These are phyloP conservation scores for Sterrhoptilus dennistouni DNA, from an alignment of 2,113 vertebrate genomes.

Conservation along the genomic window DNA sequence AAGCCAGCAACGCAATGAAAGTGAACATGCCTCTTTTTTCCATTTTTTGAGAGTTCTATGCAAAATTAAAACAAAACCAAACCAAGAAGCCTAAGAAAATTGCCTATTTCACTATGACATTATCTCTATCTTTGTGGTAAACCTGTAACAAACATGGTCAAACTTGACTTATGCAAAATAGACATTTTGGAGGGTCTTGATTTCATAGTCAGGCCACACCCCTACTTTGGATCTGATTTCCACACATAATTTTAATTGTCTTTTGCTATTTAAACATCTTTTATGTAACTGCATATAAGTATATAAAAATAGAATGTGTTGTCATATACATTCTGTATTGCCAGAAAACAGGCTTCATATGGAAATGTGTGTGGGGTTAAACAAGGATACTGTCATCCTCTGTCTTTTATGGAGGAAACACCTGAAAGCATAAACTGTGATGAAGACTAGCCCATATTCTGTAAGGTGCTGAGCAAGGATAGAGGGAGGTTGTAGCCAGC, in stretches of 20 bases:
- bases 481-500: background rate
- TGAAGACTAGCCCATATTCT: background rate
- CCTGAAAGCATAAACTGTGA: background rate
- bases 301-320: background rate
- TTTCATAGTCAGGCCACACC: background rate
- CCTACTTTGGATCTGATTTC: background rate
- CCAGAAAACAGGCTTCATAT: background rate
- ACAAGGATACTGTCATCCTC: background rate
- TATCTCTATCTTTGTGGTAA: background rate
- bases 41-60: background rate
- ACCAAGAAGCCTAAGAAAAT: background rate
- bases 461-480: background rate
- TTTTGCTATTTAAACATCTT: background rate
- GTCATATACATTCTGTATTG: background rate
- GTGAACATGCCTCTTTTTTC: accelerated
- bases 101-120: background rate
- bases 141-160: background rate
- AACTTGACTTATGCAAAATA: background rate
- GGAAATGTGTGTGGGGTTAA: background rate
- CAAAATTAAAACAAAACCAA: background rate
- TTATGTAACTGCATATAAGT: background rate
- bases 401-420: background rate
- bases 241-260: background rate
- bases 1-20: background rate
- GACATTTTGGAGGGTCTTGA: background rate